A percentile compares a stretch with the other conserved stretches of the same genome.
Conservation (phyloP, 1,140 invertebrate genomes). For the Atopsyche davidsoni region DNA sequence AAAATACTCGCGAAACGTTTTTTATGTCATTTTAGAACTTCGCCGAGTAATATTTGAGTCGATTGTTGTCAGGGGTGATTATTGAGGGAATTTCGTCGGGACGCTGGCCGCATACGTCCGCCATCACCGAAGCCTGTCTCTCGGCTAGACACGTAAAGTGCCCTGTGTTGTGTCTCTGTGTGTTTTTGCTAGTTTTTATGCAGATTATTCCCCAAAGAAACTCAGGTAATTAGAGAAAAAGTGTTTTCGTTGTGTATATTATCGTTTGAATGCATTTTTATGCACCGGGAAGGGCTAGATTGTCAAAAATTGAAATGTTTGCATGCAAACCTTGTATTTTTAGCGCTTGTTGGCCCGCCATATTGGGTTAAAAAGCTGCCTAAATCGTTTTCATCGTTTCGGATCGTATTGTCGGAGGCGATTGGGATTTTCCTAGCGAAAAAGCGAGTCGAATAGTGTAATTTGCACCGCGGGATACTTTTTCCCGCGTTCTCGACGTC, state of each 20-base stretch:
- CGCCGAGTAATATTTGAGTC: constrained; percentile 13
- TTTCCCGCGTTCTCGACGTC: constrained; percentile 22
- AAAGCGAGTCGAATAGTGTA: constrained; percentile 11
- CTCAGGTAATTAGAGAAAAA: constrained; percentile 21
- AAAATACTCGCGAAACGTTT: constrained; percentile 19
- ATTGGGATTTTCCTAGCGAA: constrained; percentile 13
- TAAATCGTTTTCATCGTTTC: constrained; percentile 11
- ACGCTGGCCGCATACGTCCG: constrained; percentile 24
- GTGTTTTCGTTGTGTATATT: constrained; percentile 11
- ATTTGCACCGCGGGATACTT: constrained; percentile 15
- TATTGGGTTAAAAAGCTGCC: constrained; percentile 25
- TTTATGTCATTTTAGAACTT: constrained; percentile 11
- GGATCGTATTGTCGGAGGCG: not conserved
- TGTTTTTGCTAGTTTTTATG: constrained; percentile 23
- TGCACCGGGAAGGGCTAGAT: constrained; percentile 11
- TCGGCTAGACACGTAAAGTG: constrained; percentile 27
- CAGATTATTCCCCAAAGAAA: constrained; percentile 21
- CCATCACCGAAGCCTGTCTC: constrained; percentile 25
- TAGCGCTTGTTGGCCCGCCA: constrained; percentile 26
- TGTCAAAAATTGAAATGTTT: constrained; percentile 23
- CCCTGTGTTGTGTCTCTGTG: constrained; percentile 25
- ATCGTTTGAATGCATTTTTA: constrained; percentile 13
- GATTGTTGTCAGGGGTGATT: constrained; percentile 13
- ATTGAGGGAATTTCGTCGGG: constrained; percentile 20
- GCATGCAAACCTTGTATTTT: constrained; percentile 27